Base-by-base conservation (phyloP, 2,888 invertebrate genomes). In the Omphaloscelis lunosa region DNA sequence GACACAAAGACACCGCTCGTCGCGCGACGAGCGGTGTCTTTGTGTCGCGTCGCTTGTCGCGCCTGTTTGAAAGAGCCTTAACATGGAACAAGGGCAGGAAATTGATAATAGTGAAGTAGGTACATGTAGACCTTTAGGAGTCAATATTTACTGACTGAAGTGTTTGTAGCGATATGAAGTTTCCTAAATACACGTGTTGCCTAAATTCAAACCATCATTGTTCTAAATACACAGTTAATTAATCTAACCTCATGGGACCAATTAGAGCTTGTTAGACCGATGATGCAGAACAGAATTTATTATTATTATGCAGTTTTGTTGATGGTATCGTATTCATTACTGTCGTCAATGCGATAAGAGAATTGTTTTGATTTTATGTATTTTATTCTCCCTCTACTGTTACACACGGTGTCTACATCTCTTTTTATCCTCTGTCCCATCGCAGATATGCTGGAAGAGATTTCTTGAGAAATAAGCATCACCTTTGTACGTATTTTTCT, bases 191-290 rank as follows among this genome's bases (percentile, higher is more conserved):
- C 65, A 62, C 29, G n/a, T 75, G 62, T 51, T 51, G 27, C 62
- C 56, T 51, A 82, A 82, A 68, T 67, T 76, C 34, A 58, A 51
- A 53, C 29, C 27, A 76, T 63, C 58, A 63, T 15, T 45, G 77
- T 45, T 27, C 56, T 27, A 58, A 8, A 63, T 48, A 45, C 34
- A 51, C 17, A 39, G 51, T 58, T 82, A 63, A 79, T 82, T 82
- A 53, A 63, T 59, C 29, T 39, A 68, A 68, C 59, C 63, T 72
- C 68, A 20, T 61, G 63, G 15, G 68, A 75, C 58, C 39, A 84
- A 80, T 79, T 84, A 62, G 58, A 71, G 39, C 70, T 62, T 67
- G 61, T 77, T 62, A 58, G 11, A 65, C 48, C 45, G 39, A 56
- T 53, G 65, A 59, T 45, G 41, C 41, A 51, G 3, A 61, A 74